phyloP scores from a whole-genome alignment of 2,888 invertebrate genomes.

The Criorhina ranunculi region DNA sequence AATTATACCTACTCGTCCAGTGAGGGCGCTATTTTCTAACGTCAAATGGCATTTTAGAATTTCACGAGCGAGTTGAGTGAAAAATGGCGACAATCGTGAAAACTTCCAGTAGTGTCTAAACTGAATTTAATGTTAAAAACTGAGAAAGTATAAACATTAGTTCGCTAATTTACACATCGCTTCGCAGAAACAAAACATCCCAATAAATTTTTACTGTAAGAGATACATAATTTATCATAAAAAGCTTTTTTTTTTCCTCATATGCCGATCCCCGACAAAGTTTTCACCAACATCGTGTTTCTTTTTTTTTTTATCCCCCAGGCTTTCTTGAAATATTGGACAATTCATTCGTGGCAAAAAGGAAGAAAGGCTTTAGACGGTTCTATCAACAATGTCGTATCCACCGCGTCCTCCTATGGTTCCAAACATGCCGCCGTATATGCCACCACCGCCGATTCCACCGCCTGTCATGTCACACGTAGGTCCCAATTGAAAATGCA shows the following conservation, averaged over 20 bases:
- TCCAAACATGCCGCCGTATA: constrained; percentile 90
- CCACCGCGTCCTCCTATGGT: constrained; percentile 93
- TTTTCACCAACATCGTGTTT: constrained; percentile 31
- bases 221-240: neutral
- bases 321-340: constrained; percentile 28
- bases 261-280: constrained; percentile 18
- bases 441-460: constrained; percentile 90
- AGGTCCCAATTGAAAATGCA: constrained; percentile 82
- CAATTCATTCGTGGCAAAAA: constrained; percentile 28
- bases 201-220: constrained; percentile 14
- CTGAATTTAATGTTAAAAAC: constrained; percentile 22
- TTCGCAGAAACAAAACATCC: neutral
- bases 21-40: constrained; percentile 1
- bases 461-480: constrained; percentile 90
- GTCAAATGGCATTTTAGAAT: constrained; percentile 60
- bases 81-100: constrained; percentile 75
- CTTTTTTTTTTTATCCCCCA: constrained; percentile 26
- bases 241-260: constrained; percentile 13
- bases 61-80: constrained; percentile 59
- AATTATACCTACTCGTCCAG: neutral
- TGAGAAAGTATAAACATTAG: constrained; percentile 38
- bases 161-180: constrained; percentile 6
- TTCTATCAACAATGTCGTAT: constrained; percentile 90
- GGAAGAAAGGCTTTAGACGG: neutral
- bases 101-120: constrained; percentile 57